These are phyloP conservation scores for Tupiocoris notatus DNA, from an alignment of 2,888 invertebrate species.

Conservation along the genomic window DNA sequence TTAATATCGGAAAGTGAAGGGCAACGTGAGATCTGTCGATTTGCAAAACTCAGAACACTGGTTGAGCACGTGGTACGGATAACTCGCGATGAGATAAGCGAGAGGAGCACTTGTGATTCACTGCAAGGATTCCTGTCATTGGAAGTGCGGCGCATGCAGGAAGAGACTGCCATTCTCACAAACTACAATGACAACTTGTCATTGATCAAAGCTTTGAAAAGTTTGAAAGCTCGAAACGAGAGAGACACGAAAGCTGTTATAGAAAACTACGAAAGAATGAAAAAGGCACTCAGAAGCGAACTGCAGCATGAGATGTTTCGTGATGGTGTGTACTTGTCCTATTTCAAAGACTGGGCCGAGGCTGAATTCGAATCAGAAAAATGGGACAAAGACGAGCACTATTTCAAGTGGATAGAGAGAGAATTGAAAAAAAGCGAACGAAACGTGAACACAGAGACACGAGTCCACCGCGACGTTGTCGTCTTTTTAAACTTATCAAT, in stretches of 20 bases:
- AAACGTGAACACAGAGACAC: conserved; percentile 15
- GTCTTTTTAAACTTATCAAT: conserved; percentile 32
- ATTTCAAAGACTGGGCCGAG: conserved; percentile 38
- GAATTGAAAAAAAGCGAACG: conserved; percentile 22
- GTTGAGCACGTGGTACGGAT: conserved; percentile 32
- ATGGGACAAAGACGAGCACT: conserved; percentile 27
- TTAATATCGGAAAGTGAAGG: conserved; percentile 30
- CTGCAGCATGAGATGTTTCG: conserved; percentile 37
- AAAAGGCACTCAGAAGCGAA: conserved; percentile 17
- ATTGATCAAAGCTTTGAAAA: conserved; percentile 21
- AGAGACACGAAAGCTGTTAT: conserved; percentile 24
- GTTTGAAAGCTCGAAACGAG: conserved; percentile 12
- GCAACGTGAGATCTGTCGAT: conserved; percentile 9
- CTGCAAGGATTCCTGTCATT: conserved; percentile 22
- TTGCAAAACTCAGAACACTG: conserved; percentile 29
- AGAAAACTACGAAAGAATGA: conserved; percentile 13
- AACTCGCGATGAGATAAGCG: conserved; percentile 33
- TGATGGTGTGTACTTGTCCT: conserved; percentile 24
- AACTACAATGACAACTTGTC: conserved; percentile 1
- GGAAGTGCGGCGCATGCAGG: conserved; percentile 15
- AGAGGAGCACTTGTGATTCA: conserved; percentile 33
- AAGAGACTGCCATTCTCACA: conserved; percentile 10
- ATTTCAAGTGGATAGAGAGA: conserved; percentile 22
- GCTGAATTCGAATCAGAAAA: conserved; percentile 34
- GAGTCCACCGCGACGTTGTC: conserved; percentile 33